Conservation (phyloP, 2,113 vertebrate genomes). For the Cettia cetti region DNA sequence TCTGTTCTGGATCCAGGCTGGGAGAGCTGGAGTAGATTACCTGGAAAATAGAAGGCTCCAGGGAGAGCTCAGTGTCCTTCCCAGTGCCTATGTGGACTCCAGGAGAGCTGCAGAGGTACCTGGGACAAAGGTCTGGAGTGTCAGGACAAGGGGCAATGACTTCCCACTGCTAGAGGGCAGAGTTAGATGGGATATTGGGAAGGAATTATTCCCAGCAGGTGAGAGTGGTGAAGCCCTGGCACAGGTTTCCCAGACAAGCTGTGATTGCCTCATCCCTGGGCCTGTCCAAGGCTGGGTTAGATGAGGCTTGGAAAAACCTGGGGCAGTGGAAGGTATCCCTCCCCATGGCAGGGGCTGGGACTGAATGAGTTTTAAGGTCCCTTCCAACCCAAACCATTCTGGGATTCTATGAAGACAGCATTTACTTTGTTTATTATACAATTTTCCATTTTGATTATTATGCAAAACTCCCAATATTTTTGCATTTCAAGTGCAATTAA, state of each 20-base stretch:
- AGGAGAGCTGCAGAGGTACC: not conserved
- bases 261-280: too few species aligned
- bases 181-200: not conserved
- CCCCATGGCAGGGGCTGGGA: too few species aligned
- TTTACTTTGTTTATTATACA: not conserved
- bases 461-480: not conserved
- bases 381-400: not conserved
- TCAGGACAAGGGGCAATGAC: not conserved
- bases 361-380: too few species aligned
- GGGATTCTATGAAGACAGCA: not conserved
- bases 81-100: too few species aligned
- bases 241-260: too few species aligned
- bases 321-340: too few species aligned
- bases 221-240: not conserved
- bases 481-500: not conserved
- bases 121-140: not conserved
- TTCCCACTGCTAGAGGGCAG: not conserved
- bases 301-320: too few species aligned
- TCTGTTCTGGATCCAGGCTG: too few species aligned
- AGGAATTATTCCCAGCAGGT: not conserved
- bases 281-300: too few species aligned
- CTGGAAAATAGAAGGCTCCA: too few species aligned
- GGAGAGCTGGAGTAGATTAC: too few species aligned
- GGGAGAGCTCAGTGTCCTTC: too few species aligned
- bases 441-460: not conserved